These are phyloP conservation scores for Euphydryas editha DNA, from an alignment of 2,888 invertebrate species.

Conservation along the genomic window DNA sequence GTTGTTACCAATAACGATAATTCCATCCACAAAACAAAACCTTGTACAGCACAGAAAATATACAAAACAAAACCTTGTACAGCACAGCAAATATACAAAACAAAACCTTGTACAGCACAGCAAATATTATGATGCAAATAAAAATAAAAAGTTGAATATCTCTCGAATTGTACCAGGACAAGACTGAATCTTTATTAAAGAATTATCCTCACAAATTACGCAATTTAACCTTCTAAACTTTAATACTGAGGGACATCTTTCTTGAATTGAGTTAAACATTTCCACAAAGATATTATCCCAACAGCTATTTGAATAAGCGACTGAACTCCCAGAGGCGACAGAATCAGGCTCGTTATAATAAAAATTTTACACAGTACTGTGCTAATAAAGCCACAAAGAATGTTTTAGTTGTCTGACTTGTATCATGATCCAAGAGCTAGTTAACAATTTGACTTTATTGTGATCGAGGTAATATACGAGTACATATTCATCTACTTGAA, in stretches of 20 bases:
- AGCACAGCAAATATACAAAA: too few species aligned
- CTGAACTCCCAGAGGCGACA: constrained; percentile 21
- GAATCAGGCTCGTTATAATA: constrained; percentile 12
- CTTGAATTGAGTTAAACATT: constrained; percentile 1
- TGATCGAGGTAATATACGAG: too few species aligned
- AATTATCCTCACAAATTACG: constrained; percentile 1
- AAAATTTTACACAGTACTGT: constrained; percentile 10
- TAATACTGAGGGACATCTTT: constrained; percentile 2
- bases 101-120: too few species aligned
- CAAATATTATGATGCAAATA: background rate
- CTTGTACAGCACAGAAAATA: too few species aligned
- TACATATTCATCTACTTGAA: too few species aligned
- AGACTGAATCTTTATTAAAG: background rate
- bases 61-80: too few species aligned
- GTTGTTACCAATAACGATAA: too few species aligned
- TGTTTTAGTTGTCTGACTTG: constrained; percentile 21
- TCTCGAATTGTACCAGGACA: background rate
- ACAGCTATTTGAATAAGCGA: constrained; percentile 18
- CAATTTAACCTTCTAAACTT: background rate
- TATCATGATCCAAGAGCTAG: constrained; percentile 1
- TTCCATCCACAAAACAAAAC: too few species aligned
- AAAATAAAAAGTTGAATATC: background rate
- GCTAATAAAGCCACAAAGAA: constrained; percentile 36
- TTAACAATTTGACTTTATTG: background rate
- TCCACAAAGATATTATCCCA: constrained; percentile 3